Conservation (phyloP, 2,797 vertebrate genomes). For the Microtus californicus region DNA sequence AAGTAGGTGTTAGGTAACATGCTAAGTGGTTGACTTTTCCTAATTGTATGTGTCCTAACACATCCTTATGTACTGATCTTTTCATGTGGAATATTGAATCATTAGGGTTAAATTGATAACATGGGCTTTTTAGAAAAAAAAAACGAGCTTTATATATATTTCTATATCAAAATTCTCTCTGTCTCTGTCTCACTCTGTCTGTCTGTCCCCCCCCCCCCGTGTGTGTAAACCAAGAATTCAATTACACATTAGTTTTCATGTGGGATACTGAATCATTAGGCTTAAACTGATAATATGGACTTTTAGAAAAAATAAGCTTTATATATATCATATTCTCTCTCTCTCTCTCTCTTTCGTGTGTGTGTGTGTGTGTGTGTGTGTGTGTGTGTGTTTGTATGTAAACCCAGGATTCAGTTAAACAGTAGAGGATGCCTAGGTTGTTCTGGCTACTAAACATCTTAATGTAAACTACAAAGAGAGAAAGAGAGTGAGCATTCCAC, state of each 20-base stretch:
- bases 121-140: constrained; percentile 18
- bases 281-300: neutral
- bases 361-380: too few relatives aligned
- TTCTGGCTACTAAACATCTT: neutral
- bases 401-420: neutral
- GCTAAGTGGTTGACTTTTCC: constrained; percentile 27
- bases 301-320: constrained; percentile 15
- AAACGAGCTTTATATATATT: neutral
- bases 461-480: neutral
- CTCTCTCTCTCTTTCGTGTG: neutral
- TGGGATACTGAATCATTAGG: constrained; percentile 1
- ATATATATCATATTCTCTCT: neutral
- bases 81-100: constrained; percentile 2
- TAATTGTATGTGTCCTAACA: neutral
- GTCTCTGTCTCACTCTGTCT: neutral
- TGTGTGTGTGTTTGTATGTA: neutral
- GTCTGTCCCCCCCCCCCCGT: neutral
- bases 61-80: neutral
- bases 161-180: neutral
- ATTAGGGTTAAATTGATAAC: neutral
- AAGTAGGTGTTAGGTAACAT: neutral
- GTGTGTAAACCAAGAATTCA: neutral
- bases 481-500: neutral
- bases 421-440: neutral
- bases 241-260: neutral